Conservation (phyloP, 2,113 vertebrate genomes). For the Mirounga angustirostris region DNA sequence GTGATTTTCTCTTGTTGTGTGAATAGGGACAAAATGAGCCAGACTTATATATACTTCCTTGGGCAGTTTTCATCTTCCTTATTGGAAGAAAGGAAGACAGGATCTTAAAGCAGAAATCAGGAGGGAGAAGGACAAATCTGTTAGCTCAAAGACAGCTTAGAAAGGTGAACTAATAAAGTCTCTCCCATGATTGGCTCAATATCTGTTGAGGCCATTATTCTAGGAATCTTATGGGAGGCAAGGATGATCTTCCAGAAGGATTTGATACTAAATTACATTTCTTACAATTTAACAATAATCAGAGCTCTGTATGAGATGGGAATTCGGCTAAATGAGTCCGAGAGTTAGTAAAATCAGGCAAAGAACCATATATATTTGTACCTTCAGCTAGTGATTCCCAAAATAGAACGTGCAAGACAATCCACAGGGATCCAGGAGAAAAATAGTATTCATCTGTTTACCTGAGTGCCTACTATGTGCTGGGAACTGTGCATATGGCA, state of each 20-base stretch:
- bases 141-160: background rate
- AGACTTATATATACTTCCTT: background rate
- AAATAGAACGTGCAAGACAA: background rate
- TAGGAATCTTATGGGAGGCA: background rate
- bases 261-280: conserved; percentile 59
- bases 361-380: background rate
- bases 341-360: background rate
- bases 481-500: background rate
- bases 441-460: background rate
- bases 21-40: background rate
- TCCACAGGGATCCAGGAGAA: background rate
- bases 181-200: background rate
- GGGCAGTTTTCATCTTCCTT: conserved; percentile 11
- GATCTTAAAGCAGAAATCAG: conserved; percentile 24
- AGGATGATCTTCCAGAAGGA: background rate
- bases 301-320: background rate
- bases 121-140: background rate
- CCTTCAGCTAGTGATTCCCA: background rate
- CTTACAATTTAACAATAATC: conserved; percentile 50
- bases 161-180: conserved; percentile 15
- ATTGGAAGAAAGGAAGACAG: background rate
- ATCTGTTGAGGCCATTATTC: background rate
- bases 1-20: conserved; percentile 44
- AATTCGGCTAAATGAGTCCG: background rate
- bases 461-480: background rate